Evolutionary conservation across 64 coral and sea anemone genomes (phyloP), one percentile per base, ranked within the genome.

Genomic region (Stylophora pistillata): DNA sequence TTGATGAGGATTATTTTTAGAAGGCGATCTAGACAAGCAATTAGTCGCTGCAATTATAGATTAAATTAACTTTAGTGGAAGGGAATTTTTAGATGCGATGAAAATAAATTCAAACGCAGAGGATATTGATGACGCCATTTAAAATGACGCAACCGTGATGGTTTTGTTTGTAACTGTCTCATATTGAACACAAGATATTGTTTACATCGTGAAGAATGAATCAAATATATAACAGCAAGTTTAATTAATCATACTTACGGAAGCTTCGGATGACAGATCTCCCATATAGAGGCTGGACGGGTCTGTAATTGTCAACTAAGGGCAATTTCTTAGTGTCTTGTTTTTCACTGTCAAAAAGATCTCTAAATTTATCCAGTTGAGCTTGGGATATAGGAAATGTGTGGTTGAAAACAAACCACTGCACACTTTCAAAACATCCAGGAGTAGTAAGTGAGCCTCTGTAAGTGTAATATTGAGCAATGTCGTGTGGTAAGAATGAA

Each of bases 351-450:
- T 87, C 72, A 47, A 66, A 89, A 72, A 93, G 54, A 6, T 65
- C 58, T 13, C 95, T 82, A 55, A 97, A 93, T 13, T n/a, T 9
- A 21, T 72, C 34, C 18, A 97, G 57, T 62, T 97, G 95, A 15
- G 57, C 68, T 14, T 70, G 20, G 23, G 91, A 93, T 56, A 97
- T 73, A 32, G 71, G 53, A 41, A 88, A 88, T 25, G 82, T 78
- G 63, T 89, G 74, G 81, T 97, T 92, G 27, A 97, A 93, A 20
- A 97, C 37, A 93, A 97, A 87, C 95, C 95, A 97, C 61, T 97
- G 87, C 14, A 95, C 94, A 54, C 73, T 93, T 68, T 97, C 91
- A 20, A 63, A 79, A 78, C 95, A 97, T 0, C 81, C 59, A 26
- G 95, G 95, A 2, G 82, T 90, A 15, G 95, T 97, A 13, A 97